Evolutionary conservation across 2,888 invertebrate genomes (phyloP).

Genomic region (Ormyrus labotus): DNA sequence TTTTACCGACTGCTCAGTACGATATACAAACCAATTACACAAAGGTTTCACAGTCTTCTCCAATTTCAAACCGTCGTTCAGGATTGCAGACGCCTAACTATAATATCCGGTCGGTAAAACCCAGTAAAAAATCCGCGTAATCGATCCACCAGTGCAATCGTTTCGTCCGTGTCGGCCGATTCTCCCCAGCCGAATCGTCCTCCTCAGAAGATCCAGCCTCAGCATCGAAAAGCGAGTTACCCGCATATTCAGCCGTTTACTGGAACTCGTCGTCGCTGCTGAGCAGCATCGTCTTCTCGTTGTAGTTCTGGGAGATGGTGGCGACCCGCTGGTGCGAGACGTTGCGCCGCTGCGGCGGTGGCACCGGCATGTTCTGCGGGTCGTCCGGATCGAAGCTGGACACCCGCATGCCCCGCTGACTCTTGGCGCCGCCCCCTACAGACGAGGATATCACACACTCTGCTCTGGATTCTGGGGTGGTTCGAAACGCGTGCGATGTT

Average conservation of each 20-base stretch:
- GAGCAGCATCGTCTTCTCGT: constrained; percentile 96
- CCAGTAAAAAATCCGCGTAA: no score
- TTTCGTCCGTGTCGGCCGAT: no score
- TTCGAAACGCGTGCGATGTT: no score
- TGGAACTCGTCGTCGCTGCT: constrained; percentile 97
- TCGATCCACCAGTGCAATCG: constrained; percentile 40
- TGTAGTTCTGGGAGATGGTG: constrained; percentile 90
- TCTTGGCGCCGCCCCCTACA: constrained; percentile 78
- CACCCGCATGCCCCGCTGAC: constrained; percentile 81
- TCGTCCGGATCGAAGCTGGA: constrained; percentile 84
- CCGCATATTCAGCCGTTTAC: constrained; percentile 69
- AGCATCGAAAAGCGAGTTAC: background rate
- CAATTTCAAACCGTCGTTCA: no score
- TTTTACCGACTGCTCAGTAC: background rate
- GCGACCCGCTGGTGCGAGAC: constrained; percentile 84
- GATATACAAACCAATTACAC: background rate
- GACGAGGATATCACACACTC: constrained; percentile 3
- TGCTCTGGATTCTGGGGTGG: background rate
- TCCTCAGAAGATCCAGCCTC: no score
- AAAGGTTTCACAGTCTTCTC: background rate
- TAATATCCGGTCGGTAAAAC: constrained; percentile 6
- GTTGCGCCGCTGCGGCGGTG: constrained; percentile 73
- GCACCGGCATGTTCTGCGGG: constrained; percentile 76
- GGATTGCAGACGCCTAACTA: no score
- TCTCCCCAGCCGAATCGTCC: no score